phyloP scores from a whole-genome alignment of 2,113 vertebrate genomes.

The mouse (Mus musculus) region DNA sequence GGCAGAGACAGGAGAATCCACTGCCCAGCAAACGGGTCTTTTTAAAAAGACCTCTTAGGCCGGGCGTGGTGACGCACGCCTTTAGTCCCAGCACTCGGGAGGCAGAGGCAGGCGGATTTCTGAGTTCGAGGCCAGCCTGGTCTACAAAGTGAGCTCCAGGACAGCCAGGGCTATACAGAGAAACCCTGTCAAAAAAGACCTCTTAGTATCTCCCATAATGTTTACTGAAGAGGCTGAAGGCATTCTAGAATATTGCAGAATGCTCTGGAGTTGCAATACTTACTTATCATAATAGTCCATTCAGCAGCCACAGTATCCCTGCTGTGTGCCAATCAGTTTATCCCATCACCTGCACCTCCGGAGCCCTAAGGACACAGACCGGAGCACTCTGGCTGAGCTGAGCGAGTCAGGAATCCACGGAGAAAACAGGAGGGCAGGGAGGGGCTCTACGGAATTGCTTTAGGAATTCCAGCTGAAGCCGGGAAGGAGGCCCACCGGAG shows the following conservation, averaged over 20 bases:
- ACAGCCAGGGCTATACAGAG: too few species aligned
- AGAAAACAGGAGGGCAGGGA: neutral
- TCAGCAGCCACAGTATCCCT: neutral
- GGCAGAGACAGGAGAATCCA: neutral
- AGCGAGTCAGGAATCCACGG: neutral
- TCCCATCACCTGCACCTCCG: neutral
- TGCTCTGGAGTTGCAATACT: neutral
- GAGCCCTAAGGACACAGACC: neutral
- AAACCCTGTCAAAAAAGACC: too few species aligned
- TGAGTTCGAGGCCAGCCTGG: too few species aligned
- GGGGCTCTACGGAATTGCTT: neutral
- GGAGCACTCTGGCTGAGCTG: neutral
- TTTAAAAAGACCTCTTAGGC: too few species aligned
- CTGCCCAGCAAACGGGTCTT: neutral
- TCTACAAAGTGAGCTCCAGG: too few species aligned
- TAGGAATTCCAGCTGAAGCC: neutral
- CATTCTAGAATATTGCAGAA: neutral
- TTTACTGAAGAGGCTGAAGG: neutral
- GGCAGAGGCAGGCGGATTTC: too few species aligned
- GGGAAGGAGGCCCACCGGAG: neutral
- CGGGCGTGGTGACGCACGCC: too few species aligned
- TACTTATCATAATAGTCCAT: neutral
- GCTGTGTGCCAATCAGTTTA: neutral
- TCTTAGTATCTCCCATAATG: neutral
- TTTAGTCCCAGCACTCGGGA: too few species aligned